These are phyloP conservation scores for Oreochromis aureus DNA, from an alignment of 2,113 vertebrate species.

Conservation along the genomic window DNA sequence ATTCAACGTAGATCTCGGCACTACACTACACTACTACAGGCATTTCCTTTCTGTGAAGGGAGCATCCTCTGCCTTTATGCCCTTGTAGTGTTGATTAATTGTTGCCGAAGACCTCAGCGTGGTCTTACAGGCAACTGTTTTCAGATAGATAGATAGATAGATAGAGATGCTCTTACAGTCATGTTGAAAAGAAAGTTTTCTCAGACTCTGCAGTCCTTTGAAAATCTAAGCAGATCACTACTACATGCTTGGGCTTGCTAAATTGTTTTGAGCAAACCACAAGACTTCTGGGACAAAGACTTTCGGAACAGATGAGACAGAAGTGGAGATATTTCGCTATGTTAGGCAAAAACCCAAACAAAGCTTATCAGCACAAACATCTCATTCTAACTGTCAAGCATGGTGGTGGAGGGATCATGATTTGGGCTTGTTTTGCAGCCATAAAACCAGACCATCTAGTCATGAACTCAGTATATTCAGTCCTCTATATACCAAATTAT, in stretches of 20 bases:
- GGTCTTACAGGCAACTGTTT: not conserved
- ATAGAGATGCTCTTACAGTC: not conserved
- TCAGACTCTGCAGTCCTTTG: not conserved
- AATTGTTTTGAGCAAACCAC: not conserved
- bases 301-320: not conserved
- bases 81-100: conserved; percentile 11
- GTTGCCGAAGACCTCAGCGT: rapidly evolving
- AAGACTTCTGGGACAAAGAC: not conserved
- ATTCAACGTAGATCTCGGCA: not conserved
- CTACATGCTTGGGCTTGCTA: not conserved
- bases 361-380: not conserved
- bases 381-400: not conserved
- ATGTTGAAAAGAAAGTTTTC: not conserved
- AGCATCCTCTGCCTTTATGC: conserved; percentile 35
- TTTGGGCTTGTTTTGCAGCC: not conserved
- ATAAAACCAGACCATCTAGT: not conserved
- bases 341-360: not conserved
- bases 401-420: not conserved
- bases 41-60: conserved; percentile 24
- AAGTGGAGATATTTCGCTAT: not conserved
- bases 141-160: not conserved
- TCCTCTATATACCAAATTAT: not conserved
- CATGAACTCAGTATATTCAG: not conserved
- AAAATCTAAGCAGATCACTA: not conserved
- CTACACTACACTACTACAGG: not conserved